Evolutionary conservation across 2,888 invertebrate species (phyloP).

Genomic region (Leucoma salicis): DNA sequence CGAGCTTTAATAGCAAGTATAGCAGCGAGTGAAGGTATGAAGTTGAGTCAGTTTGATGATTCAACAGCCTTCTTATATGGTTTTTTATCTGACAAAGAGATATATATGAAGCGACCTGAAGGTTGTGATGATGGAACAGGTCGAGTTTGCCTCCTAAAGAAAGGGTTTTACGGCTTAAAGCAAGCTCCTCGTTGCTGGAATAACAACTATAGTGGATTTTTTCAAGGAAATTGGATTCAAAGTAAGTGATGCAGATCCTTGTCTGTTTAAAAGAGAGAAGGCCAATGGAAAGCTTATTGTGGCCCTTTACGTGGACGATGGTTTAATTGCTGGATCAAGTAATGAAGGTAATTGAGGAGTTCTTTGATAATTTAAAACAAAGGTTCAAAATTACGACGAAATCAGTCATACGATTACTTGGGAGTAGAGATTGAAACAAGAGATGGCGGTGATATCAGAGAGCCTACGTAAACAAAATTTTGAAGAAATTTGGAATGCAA

Average conservation of each 20-base stretch:
- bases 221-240: background rate
- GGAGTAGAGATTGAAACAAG: too few relatives aligned
- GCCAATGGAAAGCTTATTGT: background rate
- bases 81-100: background rate
- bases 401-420: background rate
- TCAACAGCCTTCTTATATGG: background rate
- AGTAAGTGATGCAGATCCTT: background rate
- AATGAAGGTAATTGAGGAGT: background rate
- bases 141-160: background rate
- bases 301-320: background rate
- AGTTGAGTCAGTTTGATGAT: background rate
- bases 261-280: background rate
- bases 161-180: background rate
- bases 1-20: background rate
- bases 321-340: background rate
- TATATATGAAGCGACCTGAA: background rate
- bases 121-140: background rate
- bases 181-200: background rate
- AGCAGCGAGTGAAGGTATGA: background rate
- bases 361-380: background rate
- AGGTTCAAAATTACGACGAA: too few relatives aligned
- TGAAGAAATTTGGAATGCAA: too few relatives aligned
- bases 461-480: too few relatives aligned
- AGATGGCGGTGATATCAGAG: too few relatives aligned
- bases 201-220: background rate